Percentiles rank a stretch among this genome's conserved stretches.
Evolutionary conservation across 2,888 invertebrate genomes (phyloP).

Genomic region (Cryptocephalus moraei): DNA sequence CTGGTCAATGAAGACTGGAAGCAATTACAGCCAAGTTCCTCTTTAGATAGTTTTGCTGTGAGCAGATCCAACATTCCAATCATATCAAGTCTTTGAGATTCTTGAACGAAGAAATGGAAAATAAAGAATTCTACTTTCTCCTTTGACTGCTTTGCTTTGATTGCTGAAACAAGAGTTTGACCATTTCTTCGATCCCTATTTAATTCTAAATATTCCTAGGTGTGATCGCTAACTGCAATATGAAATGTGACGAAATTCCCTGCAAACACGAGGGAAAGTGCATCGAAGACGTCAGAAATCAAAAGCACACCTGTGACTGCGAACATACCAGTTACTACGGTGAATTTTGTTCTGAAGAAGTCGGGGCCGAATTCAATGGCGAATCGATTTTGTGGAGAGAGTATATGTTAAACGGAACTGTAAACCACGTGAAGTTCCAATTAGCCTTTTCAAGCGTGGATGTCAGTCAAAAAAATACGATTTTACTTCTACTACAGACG

Average conservation of each 20-base stretch:
- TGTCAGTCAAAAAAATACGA: slow-evolving; percentile 66
- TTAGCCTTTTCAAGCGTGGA: slow-evolving; percentile 80
- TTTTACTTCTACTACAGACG: slow-evolving; percentile 69
- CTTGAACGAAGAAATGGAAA: too few relatives aligned
- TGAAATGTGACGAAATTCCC: slow-evolving; percentile 80
- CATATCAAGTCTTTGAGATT: too few relatives aligned
- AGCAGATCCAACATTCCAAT: too few relatives aligned
- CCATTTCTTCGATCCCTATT: too few relatives aligned
- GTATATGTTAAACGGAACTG: slow-evolving; percentile 60
- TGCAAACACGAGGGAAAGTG: slow-evolving; percentile 83
- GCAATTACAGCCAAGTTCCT: too few relatives aligned
- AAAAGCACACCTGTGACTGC: slow-evolving; percentile 79
- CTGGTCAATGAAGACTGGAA: too few relatives aligned
- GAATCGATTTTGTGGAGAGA: slow-evolving; percentile 73
- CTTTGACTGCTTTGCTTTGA: neutral
- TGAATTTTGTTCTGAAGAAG: slow-evolving; percentile 79
- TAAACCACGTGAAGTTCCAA: slow-evolving; percentile 71
- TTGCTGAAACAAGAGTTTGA: too few relatives aligned
- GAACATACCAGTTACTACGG: slow-evolving; percentile 85
- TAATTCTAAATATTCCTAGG: slow-evolving; percentile 33
- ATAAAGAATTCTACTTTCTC: neutral
- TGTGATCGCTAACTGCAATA: slow-evolving; percentile 71
- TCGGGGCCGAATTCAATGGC: slow-evolving; percentile 78
- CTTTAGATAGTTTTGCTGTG: too few relatives aligned
- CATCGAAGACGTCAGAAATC: slow-evolving; percentile 78